Base-by-base conservation (phyloP, 1,140 invertebrate species). In the Drosophila mauritiana region DNA sequence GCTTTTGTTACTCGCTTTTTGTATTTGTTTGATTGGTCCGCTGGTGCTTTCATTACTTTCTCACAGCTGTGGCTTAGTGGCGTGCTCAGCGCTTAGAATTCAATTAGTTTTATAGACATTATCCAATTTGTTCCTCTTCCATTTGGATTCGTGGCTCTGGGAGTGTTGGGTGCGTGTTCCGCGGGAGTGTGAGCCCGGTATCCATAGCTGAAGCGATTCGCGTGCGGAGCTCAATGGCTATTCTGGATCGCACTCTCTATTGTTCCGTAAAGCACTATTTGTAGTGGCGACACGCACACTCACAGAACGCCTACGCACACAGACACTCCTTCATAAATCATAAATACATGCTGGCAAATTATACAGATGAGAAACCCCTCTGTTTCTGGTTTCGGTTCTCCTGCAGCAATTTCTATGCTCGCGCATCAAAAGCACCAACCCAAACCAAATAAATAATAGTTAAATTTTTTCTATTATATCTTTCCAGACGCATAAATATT, bases 41-140 rank as follows among this genome's bases (percentile, higher is more conserved):
- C 59, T 40, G 56, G 54, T 69, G 77, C 80, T 89, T 88, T 88
- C 67, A 65, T 76, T 73, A 73, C 84, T 79, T 88, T 88, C 83
- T 80, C 83, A 88, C 83, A 88, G 83, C 75, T 79, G 83, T 76
- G 64, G 25, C 49, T 13, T 48, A 22, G n/a, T 86, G 83, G 69
- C 84, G 84, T 89, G 84, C 73, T 58, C 75, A 80, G 80, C 84
- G 84, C 84, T 89, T 89, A 89, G 84, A 90, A 89, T 89, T 89
- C 84, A 89, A 89, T 89, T 89, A 89, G 84, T 89, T 89, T 89
- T 89, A 89, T 89, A 89, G 84, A 89, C 84, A 89, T 89, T 89
- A 89, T 89, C 84, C 84, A 89, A 89, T 89, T 89, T 89, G 85
- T 79, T 80, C 57, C 39, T 82, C 56, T 45, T 22, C 36, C n/a